Base-by-base conservation (phyloP, 2,113 vertebrate species). In the Synchiropus splendidus region DNA sequence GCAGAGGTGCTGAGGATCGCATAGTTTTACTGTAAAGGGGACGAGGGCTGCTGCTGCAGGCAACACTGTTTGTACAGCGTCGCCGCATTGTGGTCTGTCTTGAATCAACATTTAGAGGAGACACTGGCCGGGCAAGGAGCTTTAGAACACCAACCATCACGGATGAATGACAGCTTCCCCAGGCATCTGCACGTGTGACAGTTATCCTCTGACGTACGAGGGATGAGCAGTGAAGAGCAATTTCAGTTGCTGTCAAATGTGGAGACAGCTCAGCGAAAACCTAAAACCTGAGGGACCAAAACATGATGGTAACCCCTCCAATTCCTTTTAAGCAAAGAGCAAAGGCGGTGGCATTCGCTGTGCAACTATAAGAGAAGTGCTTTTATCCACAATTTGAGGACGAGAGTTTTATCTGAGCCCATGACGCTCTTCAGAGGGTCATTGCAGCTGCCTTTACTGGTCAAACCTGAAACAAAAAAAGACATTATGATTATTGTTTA, bases 31-130 rank as follows among this genome's bases (percentile, higher is more conserved):
- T 56, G 65, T 76, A 70, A 72, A 70, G 67, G 64, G 65, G 72
- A 77, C 63, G 56, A 59, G 64, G 54, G 52, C 67, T 74, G 72
- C 71, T 69, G 74, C 72, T 59, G 57, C 47, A 59, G 75, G 72
- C 62, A 80, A 76, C 67, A 83, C 71, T 76, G 79, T 82, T 85
- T 85, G 80, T 65, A 55, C 75, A 81, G 75, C 38, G 52, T 51
- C 45, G 55, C 69, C 44, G 56, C 60, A 46, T 72, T 54, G 63
- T 54, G 58, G 70, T 78, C 78, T 80, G 72, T 63, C 64, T 62
- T 81, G 72, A 74, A 72, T 80, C 80, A 82, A 86, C 80, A 81
- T 83, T 74, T 83, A 80, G 79, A 79, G 80, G 80, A 48, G 51
- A 55, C 48, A 4, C 64, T 61, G 61, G 64, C 40, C 44, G 47